These are phyloP conservation scores for Lophochroa leadbeateri DNA, from an alignment of 2,113 vertebrate genomes.

Conservation along the genomic window DNA sequence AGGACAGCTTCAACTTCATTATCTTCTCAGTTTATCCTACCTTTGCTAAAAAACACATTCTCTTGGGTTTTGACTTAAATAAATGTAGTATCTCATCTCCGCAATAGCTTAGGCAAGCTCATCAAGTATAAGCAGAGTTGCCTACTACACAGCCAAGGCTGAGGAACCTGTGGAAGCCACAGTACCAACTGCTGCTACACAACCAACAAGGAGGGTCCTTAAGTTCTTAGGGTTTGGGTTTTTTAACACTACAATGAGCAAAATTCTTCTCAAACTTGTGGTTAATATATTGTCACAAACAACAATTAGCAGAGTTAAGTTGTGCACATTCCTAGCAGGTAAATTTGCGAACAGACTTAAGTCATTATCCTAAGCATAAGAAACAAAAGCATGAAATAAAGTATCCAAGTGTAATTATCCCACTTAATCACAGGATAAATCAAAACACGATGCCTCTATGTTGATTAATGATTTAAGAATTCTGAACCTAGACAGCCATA, in stretches of 20 bases:
- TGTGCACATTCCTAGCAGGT: neutral
- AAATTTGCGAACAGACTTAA: neutral
- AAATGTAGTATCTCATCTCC: neutral
- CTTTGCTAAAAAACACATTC: neutral
- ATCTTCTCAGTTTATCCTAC: neutral
- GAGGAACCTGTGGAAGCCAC: neutral
- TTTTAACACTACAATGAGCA: neutral
- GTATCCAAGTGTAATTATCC: neutral
- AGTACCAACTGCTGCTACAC: neutral
- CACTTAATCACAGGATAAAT: neutral
- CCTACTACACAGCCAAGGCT: neutral
- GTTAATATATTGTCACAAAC: neutral
- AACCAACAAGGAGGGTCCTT: neutral
- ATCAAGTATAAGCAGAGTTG: neutral
- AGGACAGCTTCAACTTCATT: neutral
- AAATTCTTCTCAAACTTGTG: neutral
- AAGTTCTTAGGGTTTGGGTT: neutral
- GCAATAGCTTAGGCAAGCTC: neutral
- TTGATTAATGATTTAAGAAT: neutral
- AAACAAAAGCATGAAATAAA: neutral
- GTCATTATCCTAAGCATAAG: neutral
- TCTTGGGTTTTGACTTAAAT: neutral
- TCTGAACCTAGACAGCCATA: slow-evolving; percentile 5
- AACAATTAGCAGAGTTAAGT: neutral
- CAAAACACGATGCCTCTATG: neutral